A percentile compares a stretch with the other conserved stretches of the same genome.
Evolutionary conservation across 1,140 invertebrate species (phyloP).

Genomic region (Venturia canescens): DNA sequence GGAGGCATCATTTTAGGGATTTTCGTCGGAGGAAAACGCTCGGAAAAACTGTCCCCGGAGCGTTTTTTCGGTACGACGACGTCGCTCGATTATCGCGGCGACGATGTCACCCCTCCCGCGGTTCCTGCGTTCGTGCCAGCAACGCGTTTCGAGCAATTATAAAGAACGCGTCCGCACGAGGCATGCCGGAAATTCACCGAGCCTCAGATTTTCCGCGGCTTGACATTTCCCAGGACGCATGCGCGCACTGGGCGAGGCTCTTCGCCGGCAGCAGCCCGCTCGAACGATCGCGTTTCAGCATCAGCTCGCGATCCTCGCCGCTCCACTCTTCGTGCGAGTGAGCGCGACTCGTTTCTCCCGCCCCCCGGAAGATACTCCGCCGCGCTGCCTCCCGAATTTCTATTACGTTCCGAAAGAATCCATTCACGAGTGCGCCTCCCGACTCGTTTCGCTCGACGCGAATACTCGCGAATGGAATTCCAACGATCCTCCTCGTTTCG

Average conservation of each 20-base stretch:
- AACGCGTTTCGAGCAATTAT: too few species aligned
- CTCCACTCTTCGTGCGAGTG: slow-evolving; percentile 1
- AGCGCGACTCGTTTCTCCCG: too few species aligned
- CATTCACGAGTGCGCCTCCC: not conserved
- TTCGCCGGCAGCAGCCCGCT: not conserved
- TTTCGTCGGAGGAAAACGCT: too few species aligned
- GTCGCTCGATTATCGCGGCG: too few species aligned
- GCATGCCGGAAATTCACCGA: not conserved
- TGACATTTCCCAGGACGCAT: slow-evolving; percentile 36
- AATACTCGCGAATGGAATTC: not conserved
- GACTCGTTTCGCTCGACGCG: not conserved
- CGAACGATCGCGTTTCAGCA: slow-evolving; percentile 26
- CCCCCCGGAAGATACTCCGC: not conserved
- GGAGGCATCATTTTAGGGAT: too few species aligned
- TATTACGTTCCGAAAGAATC: not conserved
- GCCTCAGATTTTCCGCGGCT: not conserved
- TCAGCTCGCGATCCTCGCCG: not conserved
- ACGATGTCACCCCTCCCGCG: too few species aligned
- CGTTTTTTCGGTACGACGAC: too few species aligned
- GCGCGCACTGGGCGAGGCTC: slow-evolving; percentile 32
- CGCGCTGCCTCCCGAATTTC: not conserved
- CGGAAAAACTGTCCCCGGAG: not conserved
- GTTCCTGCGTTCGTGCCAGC: too few species aligned
- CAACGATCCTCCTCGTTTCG: too few species aligned
- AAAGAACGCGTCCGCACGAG: too few species aligned